Base-by-base conservation (phyloP, 2,113 vertebrate species). In the Willisornis vidua region DNA sequence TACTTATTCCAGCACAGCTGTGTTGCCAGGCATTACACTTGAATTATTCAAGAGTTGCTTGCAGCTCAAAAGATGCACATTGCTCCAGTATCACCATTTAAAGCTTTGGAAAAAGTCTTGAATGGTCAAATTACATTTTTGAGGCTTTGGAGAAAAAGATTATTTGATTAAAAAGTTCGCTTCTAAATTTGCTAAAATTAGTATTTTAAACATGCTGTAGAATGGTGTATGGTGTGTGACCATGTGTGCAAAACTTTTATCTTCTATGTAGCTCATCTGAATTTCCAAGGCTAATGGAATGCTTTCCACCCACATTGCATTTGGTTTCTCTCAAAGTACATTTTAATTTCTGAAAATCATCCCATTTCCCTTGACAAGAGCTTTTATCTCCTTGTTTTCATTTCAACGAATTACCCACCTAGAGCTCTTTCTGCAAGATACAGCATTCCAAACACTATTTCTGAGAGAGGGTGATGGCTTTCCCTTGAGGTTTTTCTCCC, bases 311-410 rank as follows among this genome's bases (percentile, higher is more conserved):
- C 94, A 97, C 95, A 63, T 86, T 86, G 90, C 88, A 84, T 92
- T 93, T 96, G 65, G 52, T 88, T 95, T 92, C 85, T 93, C 90
- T 74, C 8, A 3, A 92, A 94, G 87, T 86, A 96, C 87, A 45
- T 77, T 94, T 95, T 96, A 94, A 96, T 93, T 97, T 94, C 49
- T 94, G 82, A 86, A 94, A 96, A 92, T 96, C 75, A 90, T 94
- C 85, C 90, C 65, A 86, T 94, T 91, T 90, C 25, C 51, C 58
- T 89, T 94, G 91, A 97, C 95, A 96, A 96, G 93, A 95, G 93
- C 96, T 94, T 96, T 96, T 95, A 96, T 92, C 94, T 79, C 76
- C 88, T 74, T 94, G 94, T 95, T 96, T 96, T 94, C 28, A 9
- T 93, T 94, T 93, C 61, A 88, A 83, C 74, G 79, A 83, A 71